Base-by-base conservation (phyloP, 2,113 vertebrate genomes). In the Macrotis lagotis region DNA sequence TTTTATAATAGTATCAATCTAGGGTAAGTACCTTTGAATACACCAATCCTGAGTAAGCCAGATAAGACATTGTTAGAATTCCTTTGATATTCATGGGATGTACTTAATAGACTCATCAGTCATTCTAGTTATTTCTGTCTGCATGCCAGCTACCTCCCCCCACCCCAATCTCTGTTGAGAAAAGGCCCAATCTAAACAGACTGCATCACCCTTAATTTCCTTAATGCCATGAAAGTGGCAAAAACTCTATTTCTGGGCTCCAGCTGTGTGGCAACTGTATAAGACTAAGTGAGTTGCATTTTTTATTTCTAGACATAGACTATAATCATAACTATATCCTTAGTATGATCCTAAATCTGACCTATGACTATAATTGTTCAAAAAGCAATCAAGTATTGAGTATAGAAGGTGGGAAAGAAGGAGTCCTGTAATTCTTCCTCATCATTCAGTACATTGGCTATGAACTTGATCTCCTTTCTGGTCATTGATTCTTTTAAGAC, bases 151-250 rank as follows among this genome's bases (percentile, higher is more conserved):
- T n/a, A 22, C n/a, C n/a, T 44, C 37, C 66, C 37, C 66, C 66
- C 66, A 59, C 37, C 59, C 66, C 66, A 44, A 24, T 83, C 66
- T 83, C n/a, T 44, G 66, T 83, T 8, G n/a, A 83, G 66, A 83
- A 83, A 83, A 83, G 66, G 66, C 66, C 66, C 66, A 83, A 83
- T 83, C 66, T 83, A 83, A 83, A 83, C n/a, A 83, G 66, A 44
- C 66, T 44, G 24, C 66, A 83, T 83, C 16, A 83, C 66, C 66
- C 66, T 83, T 83, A 83, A 83, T 83, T 83, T 83, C 66, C 66
- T 83, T 83, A 83, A 83, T 83, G 66, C 66, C 66, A 83, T 83
- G n/a, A 83, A 52, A 93, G 90, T 51, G 91, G n/a, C n/a, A 94
- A 52, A 88, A 90, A 50, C 24, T 31, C 44, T 90, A 24, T 92